Evolutionary conservation across 2,888 invertebrate species (phyloP).

Genomic region (Hirudinaria manillensis): DNA sequence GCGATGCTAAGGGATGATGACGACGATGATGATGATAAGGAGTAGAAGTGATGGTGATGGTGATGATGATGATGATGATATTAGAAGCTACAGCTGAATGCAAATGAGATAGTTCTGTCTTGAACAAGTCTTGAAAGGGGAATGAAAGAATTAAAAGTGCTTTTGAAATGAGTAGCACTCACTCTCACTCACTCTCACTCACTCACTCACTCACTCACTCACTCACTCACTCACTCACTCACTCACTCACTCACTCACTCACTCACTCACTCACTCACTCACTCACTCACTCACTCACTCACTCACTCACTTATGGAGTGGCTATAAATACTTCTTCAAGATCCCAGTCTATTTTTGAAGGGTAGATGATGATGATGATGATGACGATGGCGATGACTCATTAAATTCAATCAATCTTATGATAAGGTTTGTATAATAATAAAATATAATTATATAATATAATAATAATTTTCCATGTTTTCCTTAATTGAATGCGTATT

Average conservation of each 20-base stretch:
- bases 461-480: too few species aligned
- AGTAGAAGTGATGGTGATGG: too few species aligned
- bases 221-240: not conserved
- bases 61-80: too few species aligned
- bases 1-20: too few species aligned
- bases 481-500: too few species aligned
- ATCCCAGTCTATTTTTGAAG: not conserved
- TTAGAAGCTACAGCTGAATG: too few species aligned
- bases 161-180: not conserved
- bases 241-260: not conserved
- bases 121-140: too few species aligned
- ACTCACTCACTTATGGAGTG: not conserved
- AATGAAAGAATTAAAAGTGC: not conserved
- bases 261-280: conserved; percentile 2
- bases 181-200: not conserved
- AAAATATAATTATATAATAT: too few species aligned
- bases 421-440: too few species aligned
- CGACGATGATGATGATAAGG: too few species aligned
- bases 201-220: not conserved
- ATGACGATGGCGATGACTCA: not conserved
- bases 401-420: too few species aligned
- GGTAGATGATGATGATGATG: conserved; percentile 25
- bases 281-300: conserved; percentile 4
- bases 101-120: too few species aligned
- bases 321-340: not conserved